A percentile compares a stretch with the other conserved stretches of the same genome.
These are phyloP conservation scores for Xiphorhynchus elegans DNA, from an alignment of 2,113 vertebrate species.

Conservation along the genomic window DNA sequence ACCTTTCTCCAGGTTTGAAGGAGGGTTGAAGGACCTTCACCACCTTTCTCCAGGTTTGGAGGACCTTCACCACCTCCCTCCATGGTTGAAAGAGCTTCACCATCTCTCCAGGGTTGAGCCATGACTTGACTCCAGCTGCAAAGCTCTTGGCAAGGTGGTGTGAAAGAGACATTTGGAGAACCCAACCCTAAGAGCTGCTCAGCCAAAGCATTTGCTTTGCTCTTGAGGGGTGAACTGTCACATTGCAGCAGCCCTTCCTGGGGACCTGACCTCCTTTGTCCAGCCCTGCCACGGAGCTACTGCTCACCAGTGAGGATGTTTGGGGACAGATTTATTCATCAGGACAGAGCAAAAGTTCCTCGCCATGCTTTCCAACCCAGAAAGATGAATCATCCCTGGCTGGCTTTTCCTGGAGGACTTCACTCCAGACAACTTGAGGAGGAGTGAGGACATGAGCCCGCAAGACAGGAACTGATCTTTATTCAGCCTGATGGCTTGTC, in stretches of 20 bases:
- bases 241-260: background rate
- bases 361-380: background rate
- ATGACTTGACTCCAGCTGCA: background rate
- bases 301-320: accelerated
- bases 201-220: background rate
- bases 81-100: background rate
- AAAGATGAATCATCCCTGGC: background rate
- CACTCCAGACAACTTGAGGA: background rate
- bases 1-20: no score
- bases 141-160: background rate
- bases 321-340: background rate
- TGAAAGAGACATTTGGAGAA: background rate
- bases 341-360: background rate
- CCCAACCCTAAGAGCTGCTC: background rate
- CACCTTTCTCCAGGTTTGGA: background rate
- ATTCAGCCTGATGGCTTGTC: constrained; percentile 27
- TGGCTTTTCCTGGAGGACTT: background rate
- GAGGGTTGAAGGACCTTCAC: background rate
- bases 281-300: background rate
- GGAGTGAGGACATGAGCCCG: background rate
- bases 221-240: background rate
- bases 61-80: background rate
- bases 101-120: background rate
- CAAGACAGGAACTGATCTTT: background rate
- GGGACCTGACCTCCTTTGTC: background rate